Base-by-base conservation (phyloP, 1,140 invertebrate species). In the Schmidtea mediterranea region DNA sequence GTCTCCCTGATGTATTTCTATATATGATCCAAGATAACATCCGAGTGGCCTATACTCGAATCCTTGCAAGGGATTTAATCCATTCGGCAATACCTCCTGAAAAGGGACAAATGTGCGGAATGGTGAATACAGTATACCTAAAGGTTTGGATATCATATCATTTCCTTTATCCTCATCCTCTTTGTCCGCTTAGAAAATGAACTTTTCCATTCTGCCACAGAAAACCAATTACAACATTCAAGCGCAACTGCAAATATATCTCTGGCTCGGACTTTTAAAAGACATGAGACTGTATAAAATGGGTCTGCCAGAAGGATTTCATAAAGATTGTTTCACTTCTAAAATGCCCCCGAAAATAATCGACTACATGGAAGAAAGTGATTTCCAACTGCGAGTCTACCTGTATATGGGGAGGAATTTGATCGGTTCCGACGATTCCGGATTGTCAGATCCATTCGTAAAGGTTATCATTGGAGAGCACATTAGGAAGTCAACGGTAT, bases 241-340 rank as follows among this genome's bases (percentile, higher is more conserved):
- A 32, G 26, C 26, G 3, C 40, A 41, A 12, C 3, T 41, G 12
- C 18, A 41, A 23, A 6, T 41, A 12, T 41, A 41, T 23, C 64
- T 82, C 43, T 86, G 81, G 81, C 64, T 83, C 6, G 80, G 80
- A 1, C 40, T 12, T 19, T 23, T 41, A 19, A 41, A 41, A 12
- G 40, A 41, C 12, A 41, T 41, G 40, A 19, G 40, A 10, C 10
- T 10, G 18, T 41, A 41, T 12, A 19, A 23, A 19, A 23, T 19
- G 18, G 22, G 18, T 23, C 18, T 41, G 3, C 40, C 40, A 6
- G 40, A 41, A 5, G 40, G 40, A 6, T 41, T 6, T 23, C 3
- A 6, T 19, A 23, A 19, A 23, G 22, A 19, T 5, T 19, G 18
- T 23, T 41, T 41, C 40, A 3, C 3, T 6, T 3, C 3, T 23